Conservation (phyloP, 1,140 invertebrate genomes). For the Lepidurus couesii region DNA sequence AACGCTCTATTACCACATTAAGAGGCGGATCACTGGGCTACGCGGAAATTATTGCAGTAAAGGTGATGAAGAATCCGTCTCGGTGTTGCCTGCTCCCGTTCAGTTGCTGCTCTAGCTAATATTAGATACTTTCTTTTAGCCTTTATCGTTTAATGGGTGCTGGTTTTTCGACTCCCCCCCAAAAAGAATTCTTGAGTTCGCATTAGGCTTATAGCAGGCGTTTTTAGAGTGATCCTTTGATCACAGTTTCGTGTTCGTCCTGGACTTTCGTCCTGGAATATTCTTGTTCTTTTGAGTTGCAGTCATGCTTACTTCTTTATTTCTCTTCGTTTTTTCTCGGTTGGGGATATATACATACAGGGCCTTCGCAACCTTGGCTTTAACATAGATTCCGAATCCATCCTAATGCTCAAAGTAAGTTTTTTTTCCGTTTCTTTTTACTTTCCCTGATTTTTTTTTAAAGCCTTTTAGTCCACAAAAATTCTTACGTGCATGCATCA, state of each 20-base stretch:
- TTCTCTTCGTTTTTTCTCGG: conserved; percentile 35
- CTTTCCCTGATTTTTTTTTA: neutral
- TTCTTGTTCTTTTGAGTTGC: conserved; percentile 15
- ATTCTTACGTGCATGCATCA: neutral
- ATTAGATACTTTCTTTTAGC: neutral
- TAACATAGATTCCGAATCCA: conserved; percentile 79
- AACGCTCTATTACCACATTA: conserved; percentile 84
- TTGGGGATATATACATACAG: conserved; percentile 48
- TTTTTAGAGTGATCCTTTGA: neutral
- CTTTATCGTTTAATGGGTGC: neutral
- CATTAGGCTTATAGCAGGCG: too few relatives aligned
- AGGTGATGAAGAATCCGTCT: conserved; percentile 56
- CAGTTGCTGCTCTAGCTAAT: conserved; percentile 15
- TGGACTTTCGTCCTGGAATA: neutral
- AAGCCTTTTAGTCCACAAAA: conserved; percentile 11
- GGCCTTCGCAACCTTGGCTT: conserved; percentile 78
- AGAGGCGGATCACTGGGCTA: conserved; percentile 77
- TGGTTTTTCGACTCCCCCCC: neutral
- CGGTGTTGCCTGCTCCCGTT: conserved; percentile 26
- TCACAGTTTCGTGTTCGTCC: conserved; percentile 34
- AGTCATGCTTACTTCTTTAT: conserved; percentile 32
- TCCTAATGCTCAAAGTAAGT: conserved; percentile 82
- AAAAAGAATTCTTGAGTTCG: neutral
- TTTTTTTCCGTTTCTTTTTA: conserved; percentile 15
- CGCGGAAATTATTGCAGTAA: conserved; percentile 90